Conservation (phyloP, 2,888 invertebrate species). For the Heteromyza rotundicornis region DNA sequence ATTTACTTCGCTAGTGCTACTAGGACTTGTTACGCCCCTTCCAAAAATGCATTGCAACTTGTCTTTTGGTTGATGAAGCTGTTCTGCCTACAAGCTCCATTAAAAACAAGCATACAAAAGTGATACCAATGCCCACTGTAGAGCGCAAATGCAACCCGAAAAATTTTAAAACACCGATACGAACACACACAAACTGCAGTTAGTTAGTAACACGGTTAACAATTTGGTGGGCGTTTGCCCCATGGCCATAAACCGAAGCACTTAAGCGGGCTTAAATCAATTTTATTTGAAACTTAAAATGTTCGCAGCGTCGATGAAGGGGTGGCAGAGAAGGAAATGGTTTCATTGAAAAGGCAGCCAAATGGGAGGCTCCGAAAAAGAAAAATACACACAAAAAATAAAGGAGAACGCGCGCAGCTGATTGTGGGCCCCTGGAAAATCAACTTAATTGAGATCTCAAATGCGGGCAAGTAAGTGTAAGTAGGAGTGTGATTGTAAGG, state of each 20-base stretch:
- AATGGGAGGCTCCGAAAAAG: background rate
- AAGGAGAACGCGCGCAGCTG: background rate
- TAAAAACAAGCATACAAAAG: no score
- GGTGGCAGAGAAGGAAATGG: no score
- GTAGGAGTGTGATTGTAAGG: background rate
- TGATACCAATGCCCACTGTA: no score
- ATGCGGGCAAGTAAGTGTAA: background rate
- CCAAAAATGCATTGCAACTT: no score
- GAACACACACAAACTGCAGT: background rate
- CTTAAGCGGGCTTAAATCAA: background rate
- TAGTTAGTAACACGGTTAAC: background rate
- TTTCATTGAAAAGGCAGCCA: no score
- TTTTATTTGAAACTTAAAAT: background rate
- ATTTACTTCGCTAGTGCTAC: no score
- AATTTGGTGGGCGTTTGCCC: constrained; percentile 50
- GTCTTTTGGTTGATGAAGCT: no score
- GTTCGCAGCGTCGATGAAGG: background rate
- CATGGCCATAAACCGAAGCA: constrained; percentile 12
- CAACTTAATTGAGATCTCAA: background rate
- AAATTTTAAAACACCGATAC: no score
- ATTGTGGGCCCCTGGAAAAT: background rate
- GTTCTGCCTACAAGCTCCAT: no score
- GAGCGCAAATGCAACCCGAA: no score
- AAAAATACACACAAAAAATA: constrained; percentile 1
- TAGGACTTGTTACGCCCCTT: no score